Percentiles rank a stretch among this genome's conserved stretches.
Conservation (phyloP, 2,797 vertebrate species). For the Streptopelia turtur region DNA sequence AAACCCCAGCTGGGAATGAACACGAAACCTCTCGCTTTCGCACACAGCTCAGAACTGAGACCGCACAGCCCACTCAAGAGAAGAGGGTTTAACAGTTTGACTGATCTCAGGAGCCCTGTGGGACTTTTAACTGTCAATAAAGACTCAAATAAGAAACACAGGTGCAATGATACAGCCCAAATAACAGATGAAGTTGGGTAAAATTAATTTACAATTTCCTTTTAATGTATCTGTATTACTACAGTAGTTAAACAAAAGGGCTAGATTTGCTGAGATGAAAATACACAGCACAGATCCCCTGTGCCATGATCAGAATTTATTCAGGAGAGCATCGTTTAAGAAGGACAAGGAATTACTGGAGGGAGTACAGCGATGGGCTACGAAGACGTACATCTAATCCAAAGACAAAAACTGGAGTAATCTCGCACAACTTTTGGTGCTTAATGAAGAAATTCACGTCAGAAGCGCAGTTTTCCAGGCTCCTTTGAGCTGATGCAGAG, state of each 20-base stretch:
- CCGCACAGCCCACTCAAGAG: too few species aligned
- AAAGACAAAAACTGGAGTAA: background rate
- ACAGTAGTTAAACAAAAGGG: background rate
- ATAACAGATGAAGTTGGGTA: background rate
- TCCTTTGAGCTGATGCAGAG: background rate
- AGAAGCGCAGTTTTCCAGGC: background rate
- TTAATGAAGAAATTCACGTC: background rate
- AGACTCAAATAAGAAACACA: background rate
- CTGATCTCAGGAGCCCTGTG: background rate
- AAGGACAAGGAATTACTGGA: too few species aligned
- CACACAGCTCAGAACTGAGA: background rate
- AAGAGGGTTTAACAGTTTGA: background rate
- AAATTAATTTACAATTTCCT: background rate
- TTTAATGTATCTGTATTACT: background rate
- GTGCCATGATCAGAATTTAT: background rate
- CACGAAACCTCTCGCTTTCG: rapidly evolving
- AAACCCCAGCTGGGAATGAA: background rate
- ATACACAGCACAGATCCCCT: background rate
- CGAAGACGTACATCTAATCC: background rate
- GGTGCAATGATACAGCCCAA: background rate
- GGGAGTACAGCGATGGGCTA: too few species aligned
- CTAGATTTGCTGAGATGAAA: background rate
- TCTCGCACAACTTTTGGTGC: background rate
- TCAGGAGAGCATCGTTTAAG: background rate
- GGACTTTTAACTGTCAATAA: background rate